Base-by-base conservation (phyloP, 53 echinoderm and acorn worm species). In the Stichopus horrens region DNA sequence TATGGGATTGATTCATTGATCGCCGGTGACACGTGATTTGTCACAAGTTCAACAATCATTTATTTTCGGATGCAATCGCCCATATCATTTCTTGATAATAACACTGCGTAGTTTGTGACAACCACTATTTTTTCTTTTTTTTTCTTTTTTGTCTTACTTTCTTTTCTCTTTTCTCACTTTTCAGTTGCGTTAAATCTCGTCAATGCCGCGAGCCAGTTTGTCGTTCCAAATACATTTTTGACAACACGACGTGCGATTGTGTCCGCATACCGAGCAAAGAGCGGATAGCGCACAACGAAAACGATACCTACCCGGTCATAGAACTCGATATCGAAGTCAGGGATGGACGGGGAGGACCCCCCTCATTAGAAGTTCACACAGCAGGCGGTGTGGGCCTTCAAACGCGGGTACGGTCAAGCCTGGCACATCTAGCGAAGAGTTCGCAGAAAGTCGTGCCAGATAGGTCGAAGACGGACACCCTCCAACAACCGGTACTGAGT, bases 211-310 rank as follows among this genome's bases (percentile, higher is more conserved):
- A 14, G 5, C 81, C 81, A 18, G 5, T 20, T 58, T 81, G 81
- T 56, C 81, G 81, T 21, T 81, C 81, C 57, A 81, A 22, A 54
- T 81, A 81, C 11, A 10, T 20, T 20, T 81, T 81, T 21, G 58
- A 81, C 57, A 81, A 56, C 81, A 58, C 58, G 8, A 81, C 81
- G 6, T 81, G 81, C 23, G 7, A 55, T 5, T 81, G 81, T 23
- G 55, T 16, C 7, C 55, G 81, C 19, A n/a, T 10, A 18, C 57
- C 56, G 22, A n/a, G 6, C 7, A 56, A 8, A 54, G 81, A 81
- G 81, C 55, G 81, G 58, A 81, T 81, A 21, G 18, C 71, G 18
- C 57, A 21, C 22, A 58, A 81, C 58, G 57, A 81, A 7, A 79
- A 55, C 9, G 81, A 81, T 7, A 56, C 81, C 1, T 81, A 57